Percentiles rank a stretch among this genome's conserved stretches.
Evolutionary conservation across 64 coral and sea anemone genomes (phyloP).

Genomic region (Montipora capricornis): DNA sequence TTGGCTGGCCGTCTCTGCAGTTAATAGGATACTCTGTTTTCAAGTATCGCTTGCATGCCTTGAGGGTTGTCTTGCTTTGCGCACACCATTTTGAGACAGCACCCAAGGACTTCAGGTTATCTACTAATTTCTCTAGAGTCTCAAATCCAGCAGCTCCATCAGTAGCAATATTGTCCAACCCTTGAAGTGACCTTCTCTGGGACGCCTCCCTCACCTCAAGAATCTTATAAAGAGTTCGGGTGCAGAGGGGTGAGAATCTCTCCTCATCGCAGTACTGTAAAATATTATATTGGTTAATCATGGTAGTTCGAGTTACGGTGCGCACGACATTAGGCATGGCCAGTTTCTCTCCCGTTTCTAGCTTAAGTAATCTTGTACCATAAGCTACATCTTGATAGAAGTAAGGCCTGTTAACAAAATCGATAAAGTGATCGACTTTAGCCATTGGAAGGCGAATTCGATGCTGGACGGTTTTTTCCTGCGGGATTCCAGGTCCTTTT

Average conservation of each 20-base stretch:
- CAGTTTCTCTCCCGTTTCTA: neutral
- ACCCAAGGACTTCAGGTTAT: conserved; percentile 24
- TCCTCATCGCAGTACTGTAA: conserved; percentile 10
- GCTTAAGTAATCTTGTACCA: neutral
- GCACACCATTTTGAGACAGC: neutral
- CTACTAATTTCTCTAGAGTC: conserved; percentile 22
- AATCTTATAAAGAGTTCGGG: neutral
- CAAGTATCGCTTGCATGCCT: conserved; percentile 45
- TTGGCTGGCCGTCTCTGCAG: conserved; percentile 24
- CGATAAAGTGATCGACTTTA: neutral
- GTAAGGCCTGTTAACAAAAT: conserved; percentile 11
- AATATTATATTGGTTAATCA: conserved; percentile 26
- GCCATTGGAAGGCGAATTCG: neutral
- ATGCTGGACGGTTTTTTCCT: conserved; percentile 48
- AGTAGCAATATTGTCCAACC: neutral
- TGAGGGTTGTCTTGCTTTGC: conserved; percentile 16
- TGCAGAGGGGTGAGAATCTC: neutral
- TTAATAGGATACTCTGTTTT: conserved; percentile 53
- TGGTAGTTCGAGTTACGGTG: conserved; percentile 4
- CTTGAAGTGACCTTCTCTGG: too few species aligned
- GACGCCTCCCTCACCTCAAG: too few species aligned
- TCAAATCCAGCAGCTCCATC: conserved; percentile 56
- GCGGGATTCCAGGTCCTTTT: conserved; percentile 33
- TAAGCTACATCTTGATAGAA: conserved; percentile 20
- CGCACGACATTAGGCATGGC: conserved; percentile 28